These are phyloP conservation scores for Heterohyrax brucei DNA, from an alignment of 2,797 vertebrate genomes.

Conservation along the genomic window DNA sequence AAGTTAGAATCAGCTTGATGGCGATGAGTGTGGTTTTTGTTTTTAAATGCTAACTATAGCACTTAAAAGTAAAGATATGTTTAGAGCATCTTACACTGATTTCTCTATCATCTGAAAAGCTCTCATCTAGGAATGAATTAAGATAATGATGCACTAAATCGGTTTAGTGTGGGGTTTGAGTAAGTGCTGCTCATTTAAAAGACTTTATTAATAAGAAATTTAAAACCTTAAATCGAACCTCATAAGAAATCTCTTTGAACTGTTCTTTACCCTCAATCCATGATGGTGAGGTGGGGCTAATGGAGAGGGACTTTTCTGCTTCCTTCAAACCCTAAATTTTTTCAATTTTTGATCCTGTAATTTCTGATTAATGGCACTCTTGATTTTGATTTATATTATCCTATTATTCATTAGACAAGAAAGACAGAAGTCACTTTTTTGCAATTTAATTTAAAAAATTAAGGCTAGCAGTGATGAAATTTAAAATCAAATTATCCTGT, in stretches of 20 bases:
- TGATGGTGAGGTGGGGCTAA: neutral
- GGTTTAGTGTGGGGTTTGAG: neutral
- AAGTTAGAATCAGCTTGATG: no score
- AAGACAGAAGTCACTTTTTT: constrained; percentile 82
- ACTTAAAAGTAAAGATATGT: neutral
- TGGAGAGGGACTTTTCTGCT: neutral
- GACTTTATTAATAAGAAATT: constrained; percentile 50
- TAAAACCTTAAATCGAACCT: neutral
- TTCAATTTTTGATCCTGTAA: constrained; percentile 50
- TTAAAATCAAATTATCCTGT: constrained; percentile 88
- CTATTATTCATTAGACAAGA: constrained; percentile 80
- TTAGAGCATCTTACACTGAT: neutral
- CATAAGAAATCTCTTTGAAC: constrained; percentile 8
- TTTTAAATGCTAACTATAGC: neutral
- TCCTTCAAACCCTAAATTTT: constrained; percentile 57
- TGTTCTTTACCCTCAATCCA: neutral
- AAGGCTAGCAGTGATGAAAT: constrained; percentile 86
- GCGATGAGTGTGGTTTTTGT: no score
- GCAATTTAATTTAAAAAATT: constrained; percentile 86
- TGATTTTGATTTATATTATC: constrained; percentile 87
- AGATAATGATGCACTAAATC: neutral
- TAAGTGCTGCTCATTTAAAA: constrained; percentile 22
- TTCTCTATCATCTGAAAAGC: constrained; percentile 49
- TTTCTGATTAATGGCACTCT: constrained; percentile 83
- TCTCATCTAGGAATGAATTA: constrained; percentile 11